Base-by-base conservation (phyloP, 1,140 invertebrate genomes). In the Stegodyphus dumicola region DNA sequence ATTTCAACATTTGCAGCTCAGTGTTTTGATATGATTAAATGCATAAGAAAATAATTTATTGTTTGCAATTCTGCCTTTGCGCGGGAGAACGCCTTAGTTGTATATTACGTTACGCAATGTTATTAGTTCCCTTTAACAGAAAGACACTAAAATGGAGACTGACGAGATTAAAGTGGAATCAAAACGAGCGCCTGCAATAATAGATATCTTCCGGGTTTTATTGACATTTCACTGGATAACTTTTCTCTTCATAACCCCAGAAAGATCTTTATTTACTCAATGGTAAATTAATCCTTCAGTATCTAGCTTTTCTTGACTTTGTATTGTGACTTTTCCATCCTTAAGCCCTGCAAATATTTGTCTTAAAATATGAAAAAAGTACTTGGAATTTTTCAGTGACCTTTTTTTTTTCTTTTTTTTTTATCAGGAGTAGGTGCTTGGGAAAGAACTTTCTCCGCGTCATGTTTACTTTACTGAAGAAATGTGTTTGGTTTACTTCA, bases 331-430 rank as follows among this genome's bases (percentile, higher is more conserved):
- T 49, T 49, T 70, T 69, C 54, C 53, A 71, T 80, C 67, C 69
- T 49, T n/a, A 5, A n/a, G 17, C 7, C 69, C 69, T 60, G 52
- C 78, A 80, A 80, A 80, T 80, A 80, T 80, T 80, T 80, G 69
- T 80, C 78, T 80, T 80, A 80, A 80, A 80, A 73, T 80, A 80
- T 80, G 69, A 80, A 80, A 64, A 15, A 80, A 73, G 15, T 70
- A 49, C 15, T 54, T 7, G 48, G 54, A 80, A 48, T 48, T 80
- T 60, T 71, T 80, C 51, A 51, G 33, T 33, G 33, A n/a, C n/a
- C 3, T 33, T 33, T 33, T 33, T 33, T 33, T 33, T 3, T 33
- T 33, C 33, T 33, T 54, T 69, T 18, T 64, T 67, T 9, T 67
- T 67, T n/a, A 67, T n/a, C 49, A 51, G 6, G 51, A 48, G 13